Base-by-base conservation (phyloP, 2,113 vertebrate genomes). In the Ctenomys sociabilis region DNA sequence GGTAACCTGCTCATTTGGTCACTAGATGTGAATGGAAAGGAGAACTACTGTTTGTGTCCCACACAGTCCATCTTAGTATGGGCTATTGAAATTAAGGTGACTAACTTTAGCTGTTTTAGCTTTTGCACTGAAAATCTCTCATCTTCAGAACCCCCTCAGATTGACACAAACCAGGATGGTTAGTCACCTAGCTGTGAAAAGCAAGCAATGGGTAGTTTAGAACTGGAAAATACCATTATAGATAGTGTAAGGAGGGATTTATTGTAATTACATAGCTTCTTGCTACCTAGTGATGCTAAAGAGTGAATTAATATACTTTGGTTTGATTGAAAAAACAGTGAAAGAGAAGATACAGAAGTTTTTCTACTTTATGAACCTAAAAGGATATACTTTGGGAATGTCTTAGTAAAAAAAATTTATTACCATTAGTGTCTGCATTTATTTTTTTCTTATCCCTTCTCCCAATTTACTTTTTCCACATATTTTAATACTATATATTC, bases 231-330 rank as follows among this genome's bases (percentile, higher is more conserved):
- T 85, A 52, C 35, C 21, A n/a, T 75, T 77, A 57, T 6, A 66
- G 73, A 43, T 95, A 43, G 93, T 95, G 93, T 78, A 57, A 91
- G 37, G 83, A 91, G 21, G 72, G 17, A 37, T 83, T 97, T 92
- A 63, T 91, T 95, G 40, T 70, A 92, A 61, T 88, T 21, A 32
- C 61, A 8, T 82, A 92, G 32, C 24, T 90, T 49, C 54, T 95
- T 95, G 63, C 22, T 92, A 9, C 35, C 43, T 66, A 86, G 1
- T 73, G 57, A 89, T 91, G 13, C 22, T 92, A 63, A 19, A 64
- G 37, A 68, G 49, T 93, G 4, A 78, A 7, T 85, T 45, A 91
- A 64, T 80, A 19, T 80, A 37, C 84, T 96, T 90, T 92, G 37
- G 92, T 85, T 85, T 90, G 37, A 52, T 57, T 78, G 40, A 80